Base-by-base conservation (phyloP, 53 echinoderm and acorn worm species). In the Actinopyga echinites region DNA sequence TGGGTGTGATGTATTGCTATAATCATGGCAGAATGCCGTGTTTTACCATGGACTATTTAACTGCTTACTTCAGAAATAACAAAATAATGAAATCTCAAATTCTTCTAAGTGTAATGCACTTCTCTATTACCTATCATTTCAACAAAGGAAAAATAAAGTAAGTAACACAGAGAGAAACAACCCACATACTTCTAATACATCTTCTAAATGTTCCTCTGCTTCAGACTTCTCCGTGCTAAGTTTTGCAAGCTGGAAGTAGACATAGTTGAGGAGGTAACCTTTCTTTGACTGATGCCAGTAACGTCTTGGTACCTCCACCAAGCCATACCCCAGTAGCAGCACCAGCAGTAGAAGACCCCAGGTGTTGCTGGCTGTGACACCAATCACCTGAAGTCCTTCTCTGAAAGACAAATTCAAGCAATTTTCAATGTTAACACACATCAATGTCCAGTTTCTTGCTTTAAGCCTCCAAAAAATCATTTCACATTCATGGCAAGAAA, bases 291-390 rank as follows among this genome's bases (percentile, higher is more conserved):
- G 86, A 9, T 87, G 82, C 99, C 99, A 99, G 86, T 83, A 95
- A 64, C 92, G 88, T 30, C 99, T 83, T n/a, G 99, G 99, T 30
- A 99, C 99, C 79, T 99, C 99, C 63, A 99, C 99, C 85, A 99
- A 59, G 3, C 99, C 99, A 59, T 99, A 99, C 22, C 99, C 99
- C 10, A 99, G 82, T 32, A 99, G 79, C 37, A 99, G 69, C n/a
- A 99, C 93, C 75, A 99, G 87, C 43, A 99, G 88, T 68, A 99
- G 90, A 34, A 99, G 69, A 67, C 99, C 99, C 94, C 94, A 99
- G 19, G 99, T 99, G 71, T 99, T 99, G 86, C 99, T 99, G 23
- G 99, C 99, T 64, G 99, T 99, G 86, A 99, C 90, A 1, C 94
- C 92, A n/a, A 99, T 94, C 35, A 99, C 89, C 56, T 94, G 93